Conservation (phyloP, 2,797 vertebrate species). For the Dipus sagitta region DNA sequence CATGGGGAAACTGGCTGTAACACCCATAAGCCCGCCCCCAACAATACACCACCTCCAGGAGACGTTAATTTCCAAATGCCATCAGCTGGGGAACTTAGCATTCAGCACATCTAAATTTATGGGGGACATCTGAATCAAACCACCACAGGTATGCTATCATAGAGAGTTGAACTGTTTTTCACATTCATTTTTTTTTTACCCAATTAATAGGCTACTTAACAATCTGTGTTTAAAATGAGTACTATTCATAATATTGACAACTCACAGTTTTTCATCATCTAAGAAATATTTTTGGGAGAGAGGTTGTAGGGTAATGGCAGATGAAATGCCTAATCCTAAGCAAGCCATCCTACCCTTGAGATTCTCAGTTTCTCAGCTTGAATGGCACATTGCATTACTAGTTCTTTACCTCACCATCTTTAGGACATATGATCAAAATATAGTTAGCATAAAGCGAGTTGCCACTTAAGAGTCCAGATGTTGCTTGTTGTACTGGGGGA, state of each 20-base stretch:
- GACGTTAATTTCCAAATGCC: no score
- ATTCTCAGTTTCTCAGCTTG: conserved; percentile 22
- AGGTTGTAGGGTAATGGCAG: not conserved
- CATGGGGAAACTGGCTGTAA: no score
- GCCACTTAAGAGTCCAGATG: not conserved
- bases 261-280: conserved; percentile 71
- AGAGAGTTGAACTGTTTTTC: conserved; percentile 38
- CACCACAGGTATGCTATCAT: not conserved
- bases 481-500: conserved; percentile 39
- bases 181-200: conserved; percentile 51
- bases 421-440: not conserved
- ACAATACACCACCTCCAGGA: no score
- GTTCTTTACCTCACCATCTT: conserved; percentile 19
- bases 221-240: conserved; percentile 72
- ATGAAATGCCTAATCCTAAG: not conserved
- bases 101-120: no score
- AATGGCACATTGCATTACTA: conserved; percentile 33
- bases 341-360: conserved; percentile 39
- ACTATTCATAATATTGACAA: conserved; percentile 68
- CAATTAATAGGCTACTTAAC: conserved; percentile 57
- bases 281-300: conserved; percentile 53
- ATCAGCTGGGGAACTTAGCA: no score
- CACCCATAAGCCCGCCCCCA: no score
- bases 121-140: no score
- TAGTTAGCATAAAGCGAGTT: conserved; percentile 12